These are phyloP conservation scores for Pseudomyrmex pallidus DNA, from an alignment of 1,140 invertebrate species.

Conservation along the genomic window DNA sequence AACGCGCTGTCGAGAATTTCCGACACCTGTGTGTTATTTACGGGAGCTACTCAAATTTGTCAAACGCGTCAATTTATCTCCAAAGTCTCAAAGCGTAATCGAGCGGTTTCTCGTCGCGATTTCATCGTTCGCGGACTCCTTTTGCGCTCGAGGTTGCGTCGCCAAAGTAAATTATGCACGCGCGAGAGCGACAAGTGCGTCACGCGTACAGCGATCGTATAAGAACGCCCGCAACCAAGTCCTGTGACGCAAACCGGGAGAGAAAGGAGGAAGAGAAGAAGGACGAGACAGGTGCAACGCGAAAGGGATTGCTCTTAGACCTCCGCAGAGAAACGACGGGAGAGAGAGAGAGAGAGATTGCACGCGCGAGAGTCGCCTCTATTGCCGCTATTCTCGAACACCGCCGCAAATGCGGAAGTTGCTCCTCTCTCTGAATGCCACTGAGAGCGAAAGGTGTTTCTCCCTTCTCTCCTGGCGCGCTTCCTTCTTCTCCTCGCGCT, in stretches of 20 bases:
- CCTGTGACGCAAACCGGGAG: slow-evolving; percentile 11
- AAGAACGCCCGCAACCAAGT: slow-evolving; percentile 2
- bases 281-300: slow-evolving; percentile 14
- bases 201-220: not conserved
- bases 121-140: too few species aligned
- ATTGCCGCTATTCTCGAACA: slow-evolving; percentile 50
- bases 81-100: too few species aligned
- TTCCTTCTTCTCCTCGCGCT: not conserved
- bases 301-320: slow-evolving; percentile 59
- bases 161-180: slow-evolving; percentile 30
- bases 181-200: not conserved
- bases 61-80: too few species aligned
- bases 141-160: too few species aligned
- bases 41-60: too few species aligned
- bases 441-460: slow-evolving; percentile 68
- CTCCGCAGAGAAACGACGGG: too few species aligned
- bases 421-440: slow-evolving; percentile 64
- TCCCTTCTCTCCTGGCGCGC: not conserved
- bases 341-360: slow-evolving; percentile 13
- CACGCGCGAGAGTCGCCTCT: slow-evolving; percentile 53
- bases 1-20: too few species aligned
- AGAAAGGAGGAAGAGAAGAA: too few species aligned
- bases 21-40: too few species aligned
- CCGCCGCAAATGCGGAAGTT: slow-evolving; percentile 72
- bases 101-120: too few species aligned